These are phyloP conservation scores for Acromyrmex echinatior DNA, from an alignment of 1,140 invertebrate genomes.

Conservation along the genomic window DNA sequence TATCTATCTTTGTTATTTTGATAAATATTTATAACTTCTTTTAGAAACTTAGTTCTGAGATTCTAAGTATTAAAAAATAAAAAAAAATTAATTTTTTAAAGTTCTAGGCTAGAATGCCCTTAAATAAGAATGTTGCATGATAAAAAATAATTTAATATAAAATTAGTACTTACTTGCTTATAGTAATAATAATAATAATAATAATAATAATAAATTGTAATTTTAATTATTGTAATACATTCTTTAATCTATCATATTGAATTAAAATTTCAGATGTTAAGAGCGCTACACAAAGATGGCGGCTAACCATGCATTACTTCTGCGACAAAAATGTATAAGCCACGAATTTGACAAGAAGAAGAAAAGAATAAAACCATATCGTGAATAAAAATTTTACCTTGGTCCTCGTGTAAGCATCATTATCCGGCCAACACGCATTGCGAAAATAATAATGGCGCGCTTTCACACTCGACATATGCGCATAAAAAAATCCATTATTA, in stretches of 20 bases:
- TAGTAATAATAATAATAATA: too few relatives aligned
- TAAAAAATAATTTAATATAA: constrained; percentile 9
- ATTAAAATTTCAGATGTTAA: not conserved
- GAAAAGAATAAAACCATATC: not conserved
- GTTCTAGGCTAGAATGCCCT: not conserved
- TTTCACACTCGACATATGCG: constrained; percentile 82
- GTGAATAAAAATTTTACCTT: not conserved
- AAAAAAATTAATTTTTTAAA: too few relatives aligned
- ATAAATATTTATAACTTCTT: too few relatives aligned
- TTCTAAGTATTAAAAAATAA: too few relatives aligned
- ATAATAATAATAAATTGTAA: not conserved
- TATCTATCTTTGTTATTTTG: too few relatives aligned
- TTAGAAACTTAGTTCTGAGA: too few relatives aligned
- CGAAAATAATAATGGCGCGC: constrained; percentile 76
- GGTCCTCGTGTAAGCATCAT: constrained; percentile 45
- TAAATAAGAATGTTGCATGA: not conserved
- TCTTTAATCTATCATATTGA: not conserved
- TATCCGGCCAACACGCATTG: constrained; percentile 43
- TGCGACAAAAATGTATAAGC: not conserved
- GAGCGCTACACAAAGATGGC: not conserved
- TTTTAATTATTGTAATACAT: not conserved
- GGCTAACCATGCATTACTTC: not conserved
- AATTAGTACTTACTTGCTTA: not conserved
- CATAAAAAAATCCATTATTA: constrained; percentile 86
- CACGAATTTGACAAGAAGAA: not conserved